Evolutionary conservation across 2,113 vertebrate species (phyloP).

Genomic region (Psephotus haematonotus): DNA sequence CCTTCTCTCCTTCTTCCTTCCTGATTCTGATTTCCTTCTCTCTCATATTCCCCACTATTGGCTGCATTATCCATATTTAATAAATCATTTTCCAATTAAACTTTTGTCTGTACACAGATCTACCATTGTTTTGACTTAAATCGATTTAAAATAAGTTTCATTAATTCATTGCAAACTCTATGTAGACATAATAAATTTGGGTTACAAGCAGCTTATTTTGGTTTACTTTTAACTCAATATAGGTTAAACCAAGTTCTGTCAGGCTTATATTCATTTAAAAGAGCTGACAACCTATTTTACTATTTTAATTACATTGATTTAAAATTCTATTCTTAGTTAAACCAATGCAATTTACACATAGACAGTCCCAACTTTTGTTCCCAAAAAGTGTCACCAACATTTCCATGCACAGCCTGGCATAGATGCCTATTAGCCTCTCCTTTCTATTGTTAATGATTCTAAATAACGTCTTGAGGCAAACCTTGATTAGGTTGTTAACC

Average conservation of each 20-base stretch:
- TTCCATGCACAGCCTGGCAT: not conserved
- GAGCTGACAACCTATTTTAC: not conserved
- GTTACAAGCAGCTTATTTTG: not conserved
- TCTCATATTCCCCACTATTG: not conserved
- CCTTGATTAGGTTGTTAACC: constrained; percentile 29
- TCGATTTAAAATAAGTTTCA: not conserved
- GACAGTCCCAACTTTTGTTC: not conserved
- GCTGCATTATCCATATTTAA: not conserved
- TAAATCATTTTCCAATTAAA: constrained; percentile 8
- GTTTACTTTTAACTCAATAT: not conserved
- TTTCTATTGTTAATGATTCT: constrained; percentile 13
- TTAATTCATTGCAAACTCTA: not conserved
- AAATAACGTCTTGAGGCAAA: not conserved
- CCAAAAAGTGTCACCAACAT: not conserved
- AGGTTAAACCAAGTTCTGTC: not conserved
- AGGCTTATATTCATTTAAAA: constrained; percentile 1
- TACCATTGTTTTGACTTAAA: not conserved
- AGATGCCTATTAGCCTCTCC: not conserved
- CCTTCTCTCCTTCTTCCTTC: not conserved
- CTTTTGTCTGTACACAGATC: not conserved
- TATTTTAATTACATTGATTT: not conserved
- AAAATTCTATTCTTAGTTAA: not conserved
- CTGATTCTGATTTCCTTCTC: not conserved
- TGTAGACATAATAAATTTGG: not conserved
- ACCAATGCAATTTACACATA: not conserved